A percentile compares a stretch with the other conserved stretches of the same genome.
These are phyloP conservation scores for Neelides sp. DNA, from an alignment of 1,140 invertebrate genomes.

Conservation along the genomic window DNA sequence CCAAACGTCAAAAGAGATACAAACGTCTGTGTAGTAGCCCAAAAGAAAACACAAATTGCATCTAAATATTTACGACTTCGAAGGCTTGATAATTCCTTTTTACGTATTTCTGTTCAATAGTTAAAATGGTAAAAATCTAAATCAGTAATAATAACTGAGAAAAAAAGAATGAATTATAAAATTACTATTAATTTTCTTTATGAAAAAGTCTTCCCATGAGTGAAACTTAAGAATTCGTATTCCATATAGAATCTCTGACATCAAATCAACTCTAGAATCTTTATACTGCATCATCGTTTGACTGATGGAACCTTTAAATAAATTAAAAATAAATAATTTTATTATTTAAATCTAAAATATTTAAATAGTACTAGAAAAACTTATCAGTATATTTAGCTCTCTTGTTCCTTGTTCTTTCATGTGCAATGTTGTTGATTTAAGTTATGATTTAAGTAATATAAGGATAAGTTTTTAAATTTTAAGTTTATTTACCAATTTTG, in stretches of 20 bases:
- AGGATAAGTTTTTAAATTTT: too few relatives aligned
- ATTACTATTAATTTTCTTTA: neutral
- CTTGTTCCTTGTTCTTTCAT: too few relatives aligned
- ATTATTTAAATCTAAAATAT: neutral
- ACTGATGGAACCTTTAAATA: conserved; percentile 49
- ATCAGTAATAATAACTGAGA: neutral
- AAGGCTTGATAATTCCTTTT: conserved; percentile 60
- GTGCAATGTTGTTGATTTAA: too few relatives aligned
- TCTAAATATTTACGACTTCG: conserved; percentile 87
- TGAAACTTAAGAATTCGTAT: conserved; percentile 83
- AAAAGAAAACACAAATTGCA: conserved; percentile 96
- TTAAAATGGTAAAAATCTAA: conserved; percentile 6
- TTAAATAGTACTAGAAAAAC: neutral
- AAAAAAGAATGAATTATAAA: neutral
- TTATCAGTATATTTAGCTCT: too few relatives aligned
- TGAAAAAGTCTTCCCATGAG: conserved; percentile 85
- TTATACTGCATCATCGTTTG: conserved; percentile 80
- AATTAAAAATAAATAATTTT: neutral
- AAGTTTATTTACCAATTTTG: conserved; percentile 57
- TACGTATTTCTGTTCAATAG: conserved; percentile 44
- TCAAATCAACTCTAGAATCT: conserved; percentile 75
- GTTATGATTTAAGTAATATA: too few relatives aligned
- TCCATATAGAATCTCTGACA: conserved; percentile 74
- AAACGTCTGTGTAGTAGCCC: conserved; percentile 95
- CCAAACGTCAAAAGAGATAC: conserved; percentile 85